Percentiles rank a stretch among this genome's conserved stretches.
phyloP scores from a whole-genome alignment of 2,888 invertebrate genomes.

The Liodrosophila aerea region DNA sequence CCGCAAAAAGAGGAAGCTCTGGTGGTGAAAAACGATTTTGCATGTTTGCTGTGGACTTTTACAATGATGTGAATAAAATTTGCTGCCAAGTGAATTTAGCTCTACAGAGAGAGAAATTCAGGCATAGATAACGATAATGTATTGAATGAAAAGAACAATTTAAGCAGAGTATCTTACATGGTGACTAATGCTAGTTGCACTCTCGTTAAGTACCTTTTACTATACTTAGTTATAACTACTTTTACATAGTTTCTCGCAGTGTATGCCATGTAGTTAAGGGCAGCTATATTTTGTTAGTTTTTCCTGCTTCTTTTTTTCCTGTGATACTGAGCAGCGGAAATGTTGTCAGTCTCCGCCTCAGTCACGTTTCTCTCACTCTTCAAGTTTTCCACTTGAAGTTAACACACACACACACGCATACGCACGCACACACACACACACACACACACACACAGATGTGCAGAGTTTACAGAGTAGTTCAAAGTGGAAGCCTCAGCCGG shows the following conservation, averaged over 20 bases:
- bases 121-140: too few species aligned
- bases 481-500: slow-evolving; percentile 43
- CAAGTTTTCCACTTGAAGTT: slow-evolving; percentile 32
- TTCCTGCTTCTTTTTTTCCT: background rate
- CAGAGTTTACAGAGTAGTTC: too few species aligned
- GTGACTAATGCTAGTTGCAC: too few species aligned
- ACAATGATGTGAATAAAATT: slow-evolving; percentile 31
- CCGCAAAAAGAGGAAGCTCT: slow-evolving; percentile 15
- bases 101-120: background rate
- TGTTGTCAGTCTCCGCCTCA: slow-evolving; percentile 39
- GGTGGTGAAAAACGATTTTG: slow-evolving; percentile 22
- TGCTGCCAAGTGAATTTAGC: slow-evolving; percentile 12
- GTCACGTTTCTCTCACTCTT: slow-evolving; percentile 40
- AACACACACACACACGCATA: slow-evolving; percentile 5
- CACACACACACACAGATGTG: slow-evolving; percentile 8
- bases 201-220: too few species aligned
- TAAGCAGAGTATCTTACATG: too few species aligned
- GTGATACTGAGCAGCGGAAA: slow-evolving; percentile 40
- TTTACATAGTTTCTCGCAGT: too few species aligned
- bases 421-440: slow-evolving; percentile 6
- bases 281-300: slow-evolving; percentile 47
- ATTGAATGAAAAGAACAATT: too few species aligned
- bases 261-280: slow-evolving; percentile 8
- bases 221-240: too few species aligned
- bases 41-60: slow-evolving; percentile 39